These are phyloP conservation scores for Parnassius mnemosyne DNA, from an alignment of 2,888 invertebrate genomes.

Conservation along the genomic window DNA sequence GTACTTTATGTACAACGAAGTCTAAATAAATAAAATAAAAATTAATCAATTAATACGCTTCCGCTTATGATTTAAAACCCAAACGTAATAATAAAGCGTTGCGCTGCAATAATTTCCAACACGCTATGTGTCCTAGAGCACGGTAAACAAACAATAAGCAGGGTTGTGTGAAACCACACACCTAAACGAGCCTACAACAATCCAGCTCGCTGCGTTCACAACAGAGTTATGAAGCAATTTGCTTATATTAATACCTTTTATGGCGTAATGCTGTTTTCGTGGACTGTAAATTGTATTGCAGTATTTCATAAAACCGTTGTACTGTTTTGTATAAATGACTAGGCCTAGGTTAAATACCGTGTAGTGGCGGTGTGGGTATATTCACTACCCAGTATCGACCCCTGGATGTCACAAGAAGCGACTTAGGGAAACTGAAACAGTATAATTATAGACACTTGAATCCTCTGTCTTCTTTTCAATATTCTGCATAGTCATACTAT, in stretches of 20 bases:
- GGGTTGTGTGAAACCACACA: constrained; percentile 18
- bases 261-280: constrained; percentile 8
- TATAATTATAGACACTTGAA: too few species aligned
- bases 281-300: not conserved
- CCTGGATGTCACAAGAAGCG: too few species aligned
- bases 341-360: too few species aligned
- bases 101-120: constrained; percentile 34
- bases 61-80: constrained; percentile 10
- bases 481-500: too few species aligned
- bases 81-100: constrained; percentile 30
- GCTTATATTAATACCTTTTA: constrained; percentile 19
- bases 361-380: too few species aligned
- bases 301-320: not conserved
- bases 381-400: too few species aligned
- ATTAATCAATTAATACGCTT: constrained; percentile 22
- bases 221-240: constrained; percentile 15
- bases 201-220: not conserved
- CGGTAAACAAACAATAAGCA: constrained; percentile 29
- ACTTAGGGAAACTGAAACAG: too few species aligned
- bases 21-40: not conserved
- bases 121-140: constrained; percentile 32
- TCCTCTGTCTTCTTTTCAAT: too few species aligned
- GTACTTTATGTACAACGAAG: too few species aligned
- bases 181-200: constrained; percentile 20
- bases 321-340: too few species aligned